phyloP scores from a whole-genome alignment of 2,797 vertebrate genomes.

The Crax fasciolata region DNA sequence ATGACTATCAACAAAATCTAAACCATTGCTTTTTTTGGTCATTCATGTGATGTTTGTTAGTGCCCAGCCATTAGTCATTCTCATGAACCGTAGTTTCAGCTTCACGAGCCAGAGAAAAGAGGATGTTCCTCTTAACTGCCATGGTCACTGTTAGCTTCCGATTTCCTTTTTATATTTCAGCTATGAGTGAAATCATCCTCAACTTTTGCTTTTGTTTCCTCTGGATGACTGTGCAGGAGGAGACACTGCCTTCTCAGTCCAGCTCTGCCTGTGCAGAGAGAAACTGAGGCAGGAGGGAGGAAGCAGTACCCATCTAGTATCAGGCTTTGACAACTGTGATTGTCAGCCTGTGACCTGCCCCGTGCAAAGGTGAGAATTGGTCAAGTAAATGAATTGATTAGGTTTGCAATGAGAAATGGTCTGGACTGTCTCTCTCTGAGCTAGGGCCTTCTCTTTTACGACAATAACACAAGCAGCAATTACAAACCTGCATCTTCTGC shows the following conservation, averaged over 20 bases:
- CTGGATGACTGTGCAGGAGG: neutral
- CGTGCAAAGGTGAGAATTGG: neutral
- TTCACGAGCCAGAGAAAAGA: neutral
- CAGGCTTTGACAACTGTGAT: neutral
- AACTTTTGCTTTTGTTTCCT: neutral
- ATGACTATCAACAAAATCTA: neutral
- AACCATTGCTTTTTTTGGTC: neutral
- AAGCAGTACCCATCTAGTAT: neutral
- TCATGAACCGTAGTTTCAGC: neutral
- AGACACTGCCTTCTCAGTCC: neutral
- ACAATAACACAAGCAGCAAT: neutral
- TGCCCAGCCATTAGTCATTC: neutral
- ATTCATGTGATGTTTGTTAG: neutral
- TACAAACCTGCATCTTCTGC: neutral
- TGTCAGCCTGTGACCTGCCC: neutral
- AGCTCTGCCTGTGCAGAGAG: neutral
- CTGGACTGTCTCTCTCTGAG: neutral
- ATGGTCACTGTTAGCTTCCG: rapidly evolving
- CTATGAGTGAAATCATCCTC: neutral
- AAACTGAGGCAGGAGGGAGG: neutral
- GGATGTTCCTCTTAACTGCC: neutral
- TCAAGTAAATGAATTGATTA: neutral
- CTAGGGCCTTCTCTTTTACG: neutral
- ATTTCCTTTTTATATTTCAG: neutral
- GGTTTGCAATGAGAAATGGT: neutral